Conservation (phyloP, 1,140 invertebrate genomes). For the Conus ventricosus region DNA sequence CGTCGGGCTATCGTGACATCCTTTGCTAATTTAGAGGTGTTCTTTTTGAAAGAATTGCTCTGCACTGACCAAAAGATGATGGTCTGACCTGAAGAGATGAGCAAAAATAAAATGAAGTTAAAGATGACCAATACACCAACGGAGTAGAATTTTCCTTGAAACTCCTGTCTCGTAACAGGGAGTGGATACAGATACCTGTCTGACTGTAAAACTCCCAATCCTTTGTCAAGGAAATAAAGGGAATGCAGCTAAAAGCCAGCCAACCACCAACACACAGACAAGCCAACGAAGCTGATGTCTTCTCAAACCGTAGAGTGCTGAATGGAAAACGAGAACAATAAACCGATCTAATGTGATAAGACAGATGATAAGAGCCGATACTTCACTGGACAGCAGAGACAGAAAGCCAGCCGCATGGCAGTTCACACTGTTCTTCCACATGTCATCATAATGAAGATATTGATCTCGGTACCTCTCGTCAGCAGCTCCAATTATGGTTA, state of each 20-base stretch:
- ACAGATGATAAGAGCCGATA: conserved; percentile 19
- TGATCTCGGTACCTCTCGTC: neutral
- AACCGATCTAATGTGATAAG: neutral
- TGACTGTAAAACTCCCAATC: conserved; percentile 20
- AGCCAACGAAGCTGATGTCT: neutral
- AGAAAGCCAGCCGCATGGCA: neutral
- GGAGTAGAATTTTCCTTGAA: neutral
- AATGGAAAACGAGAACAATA: neutral
- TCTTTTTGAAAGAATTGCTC: neutral
- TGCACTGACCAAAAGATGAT: conserved; percentile 2
- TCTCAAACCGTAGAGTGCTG: neutral
- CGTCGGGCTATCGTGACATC: neutral
- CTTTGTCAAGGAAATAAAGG: neutral
- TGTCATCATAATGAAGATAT: neutral
- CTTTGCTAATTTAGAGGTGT: too few relatives aligned
- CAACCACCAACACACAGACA: neutral
- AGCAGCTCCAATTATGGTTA: neutral
- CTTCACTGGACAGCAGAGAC: conserved; percentile 4
- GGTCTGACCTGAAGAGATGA: neutral
- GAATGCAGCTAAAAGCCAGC: neutral
- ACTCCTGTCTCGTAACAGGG: neutral
- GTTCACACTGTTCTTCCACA: neutral
- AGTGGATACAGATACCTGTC: conserved; percentile 11
- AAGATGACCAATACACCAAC: neutral
- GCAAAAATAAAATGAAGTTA: neutral